A percentile compares a stretch with the other conserved stretches of the same genome.
Evolutionary conservation across 2,797 vertebrate genomes (phyloP).

Genomic region (Iguana delicatissima): DNA sequence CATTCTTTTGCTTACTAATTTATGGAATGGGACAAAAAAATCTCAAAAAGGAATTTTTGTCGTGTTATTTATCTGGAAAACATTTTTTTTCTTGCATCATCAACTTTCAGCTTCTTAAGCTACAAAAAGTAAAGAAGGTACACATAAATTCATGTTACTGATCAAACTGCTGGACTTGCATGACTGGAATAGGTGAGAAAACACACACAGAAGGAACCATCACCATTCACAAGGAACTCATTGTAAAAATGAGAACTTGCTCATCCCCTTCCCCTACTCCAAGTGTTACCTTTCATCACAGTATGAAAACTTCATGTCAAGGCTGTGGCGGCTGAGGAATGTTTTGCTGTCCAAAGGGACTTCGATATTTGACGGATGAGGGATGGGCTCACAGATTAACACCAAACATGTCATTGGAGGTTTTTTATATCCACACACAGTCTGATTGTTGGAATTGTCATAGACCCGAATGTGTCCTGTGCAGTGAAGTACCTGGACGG

Average conservation of each 20-base stretch:
- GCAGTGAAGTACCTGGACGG: constrained; percentile 91
- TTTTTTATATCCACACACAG: constrained; percentile 86
- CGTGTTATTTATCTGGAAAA: not conserved
- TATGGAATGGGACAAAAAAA: not conserved
- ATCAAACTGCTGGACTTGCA: not conserved
- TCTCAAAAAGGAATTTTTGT: not conserved
- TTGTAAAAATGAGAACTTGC: not conserved
- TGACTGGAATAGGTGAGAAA: not conserved
- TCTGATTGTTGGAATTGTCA: constrained; percentile 80
- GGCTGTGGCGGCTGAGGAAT: constrained; percentile 97
- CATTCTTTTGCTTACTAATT: not conserved
- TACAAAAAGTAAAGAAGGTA: not conserved
- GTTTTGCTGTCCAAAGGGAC: constrained; percentile 98
- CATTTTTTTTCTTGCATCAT: not conserved
- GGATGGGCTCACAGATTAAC: constrained; percentile 97
- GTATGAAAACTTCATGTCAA: constrained; percentile 99
- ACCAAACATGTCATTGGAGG: constrained; percentile 91
- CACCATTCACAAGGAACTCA: not conserved
- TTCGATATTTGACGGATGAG: constrained; percentile 98
- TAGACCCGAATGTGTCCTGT: constrained; percentile 91
- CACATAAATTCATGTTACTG: not conserved
- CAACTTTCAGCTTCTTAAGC: not conserved
- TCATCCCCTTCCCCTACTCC: constrained; percentile 31
- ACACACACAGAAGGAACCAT: not conserved
- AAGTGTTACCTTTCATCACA: constrained; percentile 94